Conservation (phyloP, 2,113 vertebrate genomes). For the Ctenodactylus gundi region DNA sequence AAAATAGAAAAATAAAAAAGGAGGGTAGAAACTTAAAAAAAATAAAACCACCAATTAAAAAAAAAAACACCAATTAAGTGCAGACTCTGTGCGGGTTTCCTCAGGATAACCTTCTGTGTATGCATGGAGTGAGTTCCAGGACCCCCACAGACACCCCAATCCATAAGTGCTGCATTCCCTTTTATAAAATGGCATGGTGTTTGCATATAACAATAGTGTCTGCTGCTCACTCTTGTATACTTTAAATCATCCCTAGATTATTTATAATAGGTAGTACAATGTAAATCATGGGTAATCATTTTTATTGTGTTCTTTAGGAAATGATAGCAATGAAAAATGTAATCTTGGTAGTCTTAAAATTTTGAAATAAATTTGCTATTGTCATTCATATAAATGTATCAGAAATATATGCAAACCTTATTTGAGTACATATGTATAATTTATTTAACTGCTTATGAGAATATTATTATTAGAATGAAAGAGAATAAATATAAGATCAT, state of each 20-base stretch:
- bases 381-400: neutral
- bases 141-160: fast-evolving
- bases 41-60: neutral
- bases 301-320: neutral
- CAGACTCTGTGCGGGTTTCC: neutral
- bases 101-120: too few species aligned
- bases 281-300: neutral
- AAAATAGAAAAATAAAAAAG: too few species aligned
- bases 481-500: neutral
- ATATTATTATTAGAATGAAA: neutral
- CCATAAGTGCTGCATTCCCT: neutral
- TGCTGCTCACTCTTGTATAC: neutral
- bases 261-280: neutral
- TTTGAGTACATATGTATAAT: neutral
- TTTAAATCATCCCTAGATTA: neutral
- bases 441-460: neutral
- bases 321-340: neutral
- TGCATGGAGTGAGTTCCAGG: neutral
- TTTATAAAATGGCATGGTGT: neutral
- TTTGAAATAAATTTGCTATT: neutral
- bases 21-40: neutral
- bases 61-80: neutral
- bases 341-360: conserved; percentile 8
- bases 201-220: too few species aligned
- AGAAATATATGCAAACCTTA: neutral